These are phyloP conservation scores for Terrapene triunguis DNA, from an alignment of 2,113 vertebrate species.

Conservation along the genomic window DNA sequence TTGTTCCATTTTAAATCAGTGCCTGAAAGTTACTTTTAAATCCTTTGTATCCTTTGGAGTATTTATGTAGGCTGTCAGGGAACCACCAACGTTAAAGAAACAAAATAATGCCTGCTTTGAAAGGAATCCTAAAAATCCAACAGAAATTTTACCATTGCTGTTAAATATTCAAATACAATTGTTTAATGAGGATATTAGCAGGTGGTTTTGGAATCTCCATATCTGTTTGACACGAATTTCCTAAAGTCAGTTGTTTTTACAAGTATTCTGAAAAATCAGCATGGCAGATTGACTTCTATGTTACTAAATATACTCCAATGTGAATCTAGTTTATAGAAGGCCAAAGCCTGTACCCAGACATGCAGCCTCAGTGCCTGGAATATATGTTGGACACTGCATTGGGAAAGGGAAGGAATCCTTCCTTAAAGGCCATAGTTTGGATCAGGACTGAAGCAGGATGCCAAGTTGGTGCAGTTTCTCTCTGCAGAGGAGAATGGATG, in stretches of 20 bases:
- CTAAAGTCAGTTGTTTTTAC: background rate
- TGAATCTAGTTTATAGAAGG: background rate
- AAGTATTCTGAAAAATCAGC: background rate
- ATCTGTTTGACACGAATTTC: background rate
- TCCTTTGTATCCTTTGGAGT: constrained; percentile 53
- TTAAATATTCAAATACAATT: constrained; percentile 24
- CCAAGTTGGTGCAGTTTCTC: background rate
- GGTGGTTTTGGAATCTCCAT: background rate
- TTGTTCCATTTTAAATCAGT: constrained; percentile 51
- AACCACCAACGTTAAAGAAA: constrained; percentile 42
- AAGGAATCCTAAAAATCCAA: constrained; percentile 29
- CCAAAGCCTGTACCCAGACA: background rate
- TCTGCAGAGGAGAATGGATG: background rate
- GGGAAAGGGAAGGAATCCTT: background rate
- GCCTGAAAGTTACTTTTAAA: constrained; percentile 53
- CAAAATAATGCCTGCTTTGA: constrained; percentile 45
- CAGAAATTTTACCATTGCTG: constrained; percentile 6
- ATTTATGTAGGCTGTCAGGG: constrained; percentile 59
- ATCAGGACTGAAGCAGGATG: background rate
- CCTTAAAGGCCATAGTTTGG: background rate
- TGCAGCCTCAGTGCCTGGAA: background rate
- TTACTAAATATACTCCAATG: background rate
- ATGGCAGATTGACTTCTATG: background rate
- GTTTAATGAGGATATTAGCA: constrained; percentile 46
- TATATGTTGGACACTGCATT: background rate